phyloP scores from a whole-genome alignment of 2,113 vertebrate genomes.

The Hydrolagus affinis region DNA sequence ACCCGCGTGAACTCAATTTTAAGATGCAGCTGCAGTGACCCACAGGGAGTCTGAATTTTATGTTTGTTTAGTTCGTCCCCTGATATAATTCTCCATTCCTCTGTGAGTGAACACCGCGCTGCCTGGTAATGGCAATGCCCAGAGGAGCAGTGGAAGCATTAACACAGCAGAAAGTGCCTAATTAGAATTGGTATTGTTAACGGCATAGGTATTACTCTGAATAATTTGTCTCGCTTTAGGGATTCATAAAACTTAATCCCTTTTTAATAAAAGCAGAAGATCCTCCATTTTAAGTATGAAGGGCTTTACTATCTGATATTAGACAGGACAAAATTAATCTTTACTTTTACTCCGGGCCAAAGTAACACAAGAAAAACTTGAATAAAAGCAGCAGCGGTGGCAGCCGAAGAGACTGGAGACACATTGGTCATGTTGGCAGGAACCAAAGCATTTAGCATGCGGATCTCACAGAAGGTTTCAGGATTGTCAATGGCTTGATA shows the following conservation, averaged over 20 bases:
- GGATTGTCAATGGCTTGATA: no score
- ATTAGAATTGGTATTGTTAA: conserved; percentile 44
- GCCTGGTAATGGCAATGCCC: conserved; percentile 46
- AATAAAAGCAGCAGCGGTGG: background rate
- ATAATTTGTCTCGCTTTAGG: conserved; percentile 44
- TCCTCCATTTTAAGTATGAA: conserved; percentile 47
- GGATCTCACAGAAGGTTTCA: background rate
- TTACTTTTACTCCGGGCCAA: conserved; percentile 40
- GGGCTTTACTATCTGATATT: conserved; percentile 35
- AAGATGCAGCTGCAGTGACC: conserved; percentile 43
- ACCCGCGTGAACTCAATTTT: conserved; percentile 43
- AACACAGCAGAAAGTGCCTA: conserved; percentile 46
- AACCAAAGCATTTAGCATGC: background rate
- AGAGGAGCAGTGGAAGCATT: conserved; percentile 47
- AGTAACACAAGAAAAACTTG: conserved; percentile 8
- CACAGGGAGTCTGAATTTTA: conserved; percentile 47
- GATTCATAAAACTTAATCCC: conserved; percentile 45
- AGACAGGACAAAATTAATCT: conserved; percentile 46
- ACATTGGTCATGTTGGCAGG: no score
- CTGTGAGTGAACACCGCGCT: conserved; percentile 41
- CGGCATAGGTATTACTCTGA: conserved; percentile 42
- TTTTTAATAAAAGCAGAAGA: conserved; percentile 47
- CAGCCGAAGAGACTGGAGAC: background rate
- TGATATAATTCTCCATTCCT: conserved; percentile 48
- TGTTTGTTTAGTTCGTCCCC: conserved; percentile 50